phyloP scores from a whole-genome alignment of 2,113 vertebrate genomes.

The Dipodomys stephensi region DNA sequence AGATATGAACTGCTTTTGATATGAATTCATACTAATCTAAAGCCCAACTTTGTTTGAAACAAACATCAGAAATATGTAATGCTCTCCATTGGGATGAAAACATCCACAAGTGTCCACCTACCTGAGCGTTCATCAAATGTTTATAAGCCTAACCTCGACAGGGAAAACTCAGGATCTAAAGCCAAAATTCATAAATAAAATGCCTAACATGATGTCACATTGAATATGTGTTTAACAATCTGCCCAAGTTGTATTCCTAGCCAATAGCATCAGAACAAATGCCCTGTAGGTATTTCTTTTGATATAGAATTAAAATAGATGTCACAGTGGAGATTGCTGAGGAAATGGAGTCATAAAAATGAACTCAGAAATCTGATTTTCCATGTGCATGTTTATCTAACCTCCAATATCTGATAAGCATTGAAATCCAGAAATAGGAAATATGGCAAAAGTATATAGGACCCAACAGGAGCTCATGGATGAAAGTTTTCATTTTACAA shows the following conservation, averaged over 20 bases:
- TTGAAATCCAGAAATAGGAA: conserved; percentile 8
- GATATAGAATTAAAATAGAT: conserved; percentile 7
- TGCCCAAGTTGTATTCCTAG: background rate
- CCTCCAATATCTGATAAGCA: background rate
- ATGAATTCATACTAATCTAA: background rate
- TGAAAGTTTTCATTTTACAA: conserved; percentile 51
- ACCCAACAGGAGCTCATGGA: background rate
- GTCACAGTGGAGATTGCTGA: background rate
- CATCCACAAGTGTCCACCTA: background rate
- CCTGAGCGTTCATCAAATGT: background rate
- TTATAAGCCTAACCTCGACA: background rate
- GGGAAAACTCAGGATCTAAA: background rate
- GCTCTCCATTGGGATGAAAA: background rate
- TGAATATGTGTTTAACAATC: conserved; percentile 30
- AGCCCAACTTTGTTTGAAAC: conserved; percentile 10
- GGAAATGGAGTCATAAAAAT: background rate
- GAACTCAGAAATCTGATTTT: background rate
- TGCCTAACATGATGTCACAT: background rate
- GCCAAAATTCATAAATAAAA: background rate
- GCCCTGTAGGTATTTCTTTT: background rate
- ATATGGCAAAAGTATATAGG: conserved; percentile 36
- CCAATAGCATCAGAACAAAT: background rate
- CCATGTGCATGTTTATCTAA: too few species aligned
- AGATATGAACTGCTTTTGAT: background rate
- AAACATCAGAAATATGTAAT: background rate